These are phyloP conservation scores for Leptodactylus fallax DNA, from an alignment of 2,797 vertebrate species.

Conservation along the genomic window DNA sequence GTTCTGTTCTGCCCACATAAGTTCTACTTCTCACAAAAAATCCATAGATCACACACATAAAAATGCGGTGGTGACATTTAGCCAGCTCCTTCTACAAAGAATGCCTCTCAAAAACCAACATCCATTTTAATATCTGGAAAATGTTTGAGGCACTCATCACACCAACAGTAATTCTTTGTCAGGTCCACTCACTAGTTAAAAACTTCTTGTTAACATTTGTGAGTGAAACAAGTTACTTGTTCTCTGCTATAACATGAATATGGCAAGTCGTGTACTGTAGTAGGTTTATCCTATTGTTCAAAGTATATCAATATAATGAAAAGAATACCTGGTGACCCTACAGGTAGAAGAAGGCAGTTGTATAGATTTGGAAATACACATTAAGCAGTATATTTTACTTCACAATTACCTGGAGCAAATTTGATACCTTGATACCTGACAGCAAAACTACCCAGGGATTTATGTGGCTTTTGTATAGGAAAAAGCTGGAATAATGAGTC, in stretches of 20 bases:
- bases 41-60: slow-evolving; percentile 29
- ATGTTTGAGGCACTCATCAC: slow-evolving; percentile 30
- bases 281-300: not conserved
- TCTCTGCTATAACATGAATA: not conserved
- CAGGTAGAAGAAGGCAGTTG: no score
- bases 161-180: slow-evolving; percentile 8
- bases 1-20: slow-evolving; percentile 26
- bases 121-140: slow-evolving; percentile 49
- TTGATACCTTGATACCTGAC: no score
- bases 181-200: not conserved
- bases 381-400: no score
- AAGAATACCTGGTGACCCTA: not conserved
- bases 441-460: no score
- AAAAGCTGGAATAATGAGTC: no score
- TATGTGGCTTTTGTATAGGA: no score
- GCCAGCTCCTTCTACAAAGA: slow-evolving; percentile 25
- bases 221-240: not conserved
- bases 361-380: no score
- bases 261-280: not conserved
- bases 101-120: slow-evolving; percentile 14
- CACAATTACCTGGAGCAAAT: no score
- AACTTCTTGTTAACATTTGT: not conserved
- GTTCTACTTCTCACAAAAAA: slow-evolving; percentile 40
- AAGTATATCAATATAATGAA: not conserved
- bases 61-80: slow-evolving; percentile 49